Conservation (phyloP, 2,113 vertebrate genomes). For the Globicephala melas region DNA sequence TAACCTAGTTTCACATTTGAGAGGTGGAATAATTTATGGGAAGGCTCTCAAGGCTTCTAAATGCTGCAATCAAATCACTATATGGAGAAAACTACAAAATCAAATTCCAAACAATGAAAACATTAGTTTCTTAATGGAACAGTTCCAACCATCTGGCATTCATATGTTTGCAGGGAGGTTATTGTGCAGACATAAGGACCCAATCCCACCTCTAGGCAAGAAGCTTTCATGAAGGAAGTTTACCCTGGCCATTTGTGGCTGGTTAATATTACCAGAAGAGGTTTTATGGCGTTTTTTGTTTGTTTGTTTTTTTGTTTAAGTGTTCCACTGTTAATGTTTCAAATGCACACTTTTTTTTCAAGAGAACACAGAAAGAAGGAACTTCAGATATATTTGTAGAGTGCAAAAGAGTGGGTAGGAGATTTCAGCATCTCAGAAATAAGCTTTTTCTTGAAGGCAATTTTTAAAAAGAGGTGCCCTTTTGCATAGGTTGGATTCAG, state of each 20-base stretch:
- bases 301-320: background rate
- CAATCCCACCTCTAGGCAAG: conserved; percentile 81
- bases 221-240: conserved; percentile 78
- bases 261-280: conserved; percentile 69
- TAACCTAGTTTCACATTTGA: conserved; percentile 57
- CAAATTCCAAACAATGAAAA: conserved; percentile 83
- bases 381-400: background rate
- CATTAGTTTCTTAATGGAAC: conserved; percentile 83
- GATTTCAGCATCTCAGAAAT: conserved; percentile 15
- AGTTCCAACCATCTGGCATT: conserved; percentile 85
- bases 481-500: background rate
- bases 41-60: conserved; percentile 76
- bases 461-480: background rate
- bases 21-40: conserved; percentile 77
- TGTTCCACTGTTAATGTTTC: conserved; percentile 49
- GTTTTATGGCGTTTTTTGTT: background rate
- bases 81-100: conserved; percentile 80
- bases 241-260: conserved; percentile 70
- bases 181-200: conserved; percentile 79
- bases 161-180: conserved; percentile 78
- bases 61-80: conserved; percentile 78
- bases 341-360: background rate
- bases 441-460: conserved; percentile 39
- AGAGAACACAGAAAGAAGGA: conserved; percentile 24
- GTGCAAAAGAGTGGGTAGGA: background rate